Conservation (phyloP, 2,113 vertebrate species). For the Oxyruncus cristatus region DNA sequence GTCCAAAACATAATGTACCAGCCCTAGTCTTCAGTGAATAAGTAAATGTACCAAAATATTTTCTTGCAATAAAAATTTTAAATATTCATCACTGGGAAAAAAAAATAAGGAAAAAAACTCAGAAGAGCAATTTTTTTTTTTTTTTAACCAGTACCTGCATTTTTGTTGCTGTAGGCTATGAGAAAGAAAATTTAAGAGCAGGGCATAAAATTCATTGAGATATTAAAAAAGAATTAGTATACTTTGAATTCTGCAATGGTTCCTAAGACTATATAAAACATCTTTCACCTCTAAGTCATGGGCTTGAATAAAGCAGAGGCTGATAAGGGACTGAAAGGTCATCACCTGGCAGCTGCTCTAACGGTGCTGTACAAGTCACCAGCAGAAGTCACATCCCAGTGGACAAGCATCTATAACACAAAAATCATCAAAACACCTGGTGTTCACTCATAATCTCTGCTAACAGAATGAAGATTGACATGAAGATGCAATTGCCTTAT, state of each 20-base stretch:
- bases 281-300: not conserved
- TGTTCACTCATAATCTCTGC: not conserved
- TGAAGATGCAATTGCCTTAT: not conserved
- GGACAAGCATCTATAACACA: not conserved
- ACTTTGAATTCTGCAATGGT: not conserved
- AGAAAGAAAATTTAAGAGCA: too few relatives aligned
- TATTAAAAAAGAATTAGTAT: not conserved
- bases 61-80: not conserved
- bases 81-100: not conserved
- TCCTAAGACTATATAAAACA: not conserved
- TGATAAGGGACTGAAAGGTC: not conserved
- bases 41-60: not conserved
- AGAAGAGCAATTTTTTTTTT: not conserved
- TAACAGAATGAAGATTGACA: not conserved
- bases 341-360: not conserved
- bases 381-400: not conserved
- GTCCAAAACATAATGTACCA: not conserved
- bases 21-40: rapidly evolving
- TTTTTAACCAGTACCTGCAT: not conserved
- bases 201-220: not conserved
- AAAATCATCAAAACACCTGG: not conserved
- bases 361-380: not conserved
- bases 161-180: too few relatives aligned
- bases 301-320: not conserved
- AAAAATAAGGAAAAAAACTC: rapidly evolving